These are phyloP conservation scores for Prionailurus viverrinus DNA, from an alignment of 2,113 vertebrate species.

Conservation along the genomic window DNA sequence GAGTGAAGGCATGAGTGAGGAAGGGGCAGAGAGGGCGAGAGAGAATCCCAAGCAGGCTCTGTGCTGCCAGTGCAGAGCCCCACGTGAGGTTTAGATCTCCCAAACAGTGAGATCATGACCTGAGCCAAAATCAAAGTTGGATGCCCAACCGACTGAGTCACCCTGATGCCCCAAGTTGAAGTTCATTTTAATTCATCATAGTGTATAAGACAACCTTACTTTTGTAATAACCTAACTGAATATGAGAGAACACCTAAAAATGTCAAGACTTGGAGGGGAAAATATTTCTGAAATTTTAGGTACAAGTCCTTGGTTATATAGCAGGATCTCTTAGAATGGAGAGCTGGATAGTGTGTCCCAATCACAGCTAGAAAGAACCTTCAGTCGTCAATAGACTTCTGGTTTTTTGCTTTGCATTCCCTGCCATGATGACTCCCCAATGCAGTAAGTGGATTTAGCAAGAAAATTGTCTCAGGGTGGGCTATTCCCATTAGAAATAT, in stretches of 20 bases:
- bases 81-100: too few relatives aligned
- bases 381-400: background rate
- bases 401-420: background rate
- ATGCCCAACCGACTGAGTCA: too few relatives aligned
- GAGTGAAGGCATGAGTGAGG: too few relatives aligned
- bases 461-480: background rate
- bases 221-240: background rate
- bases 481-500: background rate
- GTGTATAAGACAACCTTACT: background rate
- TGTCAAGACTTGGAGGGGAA: background rate
- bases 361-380: background rate
- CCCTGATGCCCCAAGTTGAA: background rate
- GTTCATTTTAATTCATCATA: background rate
- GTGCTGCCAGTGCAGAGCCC: too few relatives aligned
- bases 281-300: background rate
- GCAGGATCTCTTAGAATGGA: background rate
- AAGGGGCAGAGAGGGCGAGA: too few relatives aligned
- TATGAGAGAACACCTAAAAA: background rate
- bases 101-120: too few relatives aligned
- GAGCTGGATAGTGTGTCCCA: background rate
- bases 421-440: background rate
- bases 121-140: too few relatives aligned
- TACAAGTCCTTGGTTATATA: background rate
- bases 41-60: too few relatives aligned
- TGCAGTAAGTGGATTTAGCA: background rate